Percentiles rank a stretch among this genome's conserved stretches.
Evolutionary conservation across 2,797 vertebrate species (phyloP).

Genomic region (Squalus acanthias): DNA sequence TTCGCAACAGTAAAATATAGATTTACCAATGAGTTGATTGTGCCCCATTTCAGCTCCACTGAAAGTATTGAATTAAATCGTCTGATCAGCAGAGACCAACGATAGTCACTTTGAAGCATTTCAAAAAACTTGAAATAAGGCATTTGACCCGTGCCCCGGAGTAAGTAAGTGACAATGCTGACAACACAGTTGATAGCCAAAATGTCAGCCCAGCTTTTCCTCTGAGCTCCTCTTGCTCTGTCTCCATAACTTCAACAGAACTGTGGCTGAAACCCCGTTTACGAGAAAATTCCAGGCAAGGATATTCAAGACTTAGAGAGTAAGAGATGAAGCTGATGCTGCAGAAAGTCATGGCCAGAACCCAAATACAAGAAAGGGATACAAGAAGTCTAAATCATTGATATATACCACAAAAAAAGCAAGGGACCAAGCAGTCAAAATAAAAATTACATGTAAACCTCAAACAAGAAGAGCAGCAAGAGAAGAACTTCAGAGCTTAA

Average conservation of each 20-base stretch:
- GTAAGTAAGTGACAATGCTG: neutral
- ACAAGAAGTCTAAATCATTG: too few species aligned
- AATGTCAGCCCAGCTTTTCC: neutral
- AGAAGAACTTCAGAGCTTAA: neutral
- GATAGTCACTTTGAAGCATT: neutral
- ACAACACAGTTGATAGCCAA: neutral
- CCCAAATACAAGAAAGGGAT: neutral
- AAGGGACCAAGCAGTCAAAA: neutral
- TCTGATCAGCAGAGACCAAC: neutral
- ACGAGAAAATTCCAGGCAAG: neutral
- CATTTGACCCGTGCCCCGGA: neutral
- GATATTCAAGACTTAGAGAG: neutral
- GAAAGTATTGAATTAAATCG: neutral
- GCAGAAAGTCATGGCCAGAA: neutral
- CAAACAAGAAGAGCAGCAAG: neutral
- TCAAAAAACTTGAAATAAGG: neutral
- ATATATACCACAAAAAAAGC: neutral
- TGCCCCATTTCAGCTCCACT: neutral
- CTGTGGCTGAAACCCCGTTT: neutral
- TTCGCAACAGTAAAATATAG: neutral
- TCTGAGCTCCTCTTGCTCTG: neutral
- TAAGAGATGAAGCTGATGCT: neutral
- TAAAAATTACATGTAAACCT: neutral
- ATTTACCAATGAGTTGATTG: neutral
- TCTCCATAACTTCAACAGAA: neutral